Percentiles rank a stretch among this genome's conserved stretches.
phyloP scores from a whole-genome alignment of 1,140 invertebrate genomes.

The Eulimnadia texana region DNA sequence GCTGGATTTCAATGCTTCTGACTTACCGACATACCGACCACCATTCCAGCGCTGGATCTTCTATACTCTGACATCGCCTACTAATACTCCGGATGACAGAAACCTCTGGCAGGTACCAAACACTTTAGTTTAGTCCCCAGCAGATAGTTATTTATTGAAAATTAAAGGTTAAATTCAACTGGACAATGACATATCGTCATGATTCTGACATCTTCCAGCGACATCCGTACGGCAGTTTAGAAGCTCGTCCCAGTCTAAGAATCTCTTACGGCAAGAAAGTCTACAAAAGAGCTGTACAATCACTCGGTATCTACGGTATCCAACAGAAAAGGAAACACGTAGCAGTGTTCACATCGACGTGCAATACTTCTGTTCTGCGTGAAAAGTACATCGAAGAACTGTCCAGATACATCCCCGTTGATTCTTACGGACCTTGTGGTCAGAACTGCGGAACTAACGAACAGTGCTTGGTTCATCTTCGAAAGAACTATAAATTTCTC shows the following conservation, averaged over 20 bases:
- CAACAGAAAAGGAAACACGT: constrained; percentile 31
- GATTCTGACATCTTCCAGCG: constrained; percentile 26
- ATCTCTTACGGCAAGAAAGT: not conserved
- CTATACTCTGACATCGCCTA: constrained; percentile 20
- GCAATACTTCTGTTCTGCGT: constrained; percentile 36
- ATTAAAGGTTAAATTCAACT: too few species aligned
- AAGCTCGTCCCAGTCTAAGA: not conserved
- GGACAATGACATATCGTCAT: constrained; percentile 32
- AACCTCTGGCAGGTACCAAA: not conserved
- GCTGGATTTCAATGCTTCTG: constrained; percentile 11
- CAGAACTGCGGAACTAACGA: constrained; percentile 26
- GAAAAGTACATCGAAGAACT: constrained; percentile 39
- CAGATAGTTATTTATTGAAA: too few species aligned
- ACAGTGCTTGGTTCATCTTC: not conserved
- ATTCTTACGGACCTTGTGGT: constrained; percentile 54
- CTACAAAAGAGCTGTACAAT: not conserved
- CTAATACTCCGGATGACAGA: not conserved
- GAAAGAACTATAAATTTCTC: constrained; percentile 24
- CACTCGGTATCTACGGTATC: not conserved
- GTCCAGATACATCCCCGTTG: constrained; percentile 38
- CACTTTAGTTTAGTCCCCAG: too few species aligned
- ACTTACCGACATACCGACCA: constrained; percentile 14
- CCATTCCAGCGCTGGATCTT: constrained; percentile 18
- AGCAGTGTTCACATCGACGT: constrained; percentile 51
- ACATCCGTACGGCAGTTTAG: constrained; percentile 22